Conservation (phyloP, 2,797 vertebrate genomes). For the Sternarchorhynchus goeldii region DNA sequence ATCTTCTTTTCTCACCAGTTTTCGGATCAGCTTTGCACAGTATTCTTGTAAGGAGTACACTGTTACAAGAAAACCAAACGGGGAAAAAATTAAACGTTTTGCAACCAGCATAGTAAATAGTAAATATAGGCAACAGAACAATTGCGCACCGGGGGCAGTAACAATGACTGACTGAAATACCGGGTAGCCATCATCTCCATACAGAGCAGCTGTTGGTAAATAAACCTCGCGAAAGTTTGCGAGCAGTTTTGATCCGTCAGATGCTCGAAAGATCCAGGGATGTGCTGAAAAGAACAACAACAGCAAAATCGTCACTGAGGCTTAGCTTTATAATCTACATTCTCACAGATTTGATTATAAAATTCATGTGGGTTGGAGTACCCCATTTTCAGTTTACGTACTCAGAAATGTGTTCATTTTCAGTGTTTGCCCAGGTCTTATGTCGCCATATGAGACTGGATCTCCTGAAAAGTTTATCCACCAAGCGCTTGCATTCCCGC, state of each 20-base stretch:
- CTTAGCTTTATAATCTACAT: too few relatives aligned
- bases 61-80: slow-evolving; percentile 19
- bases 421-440: slow-evolving; percentile 32
- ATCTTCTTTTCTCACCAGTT: slow-evolving; percentile 50
- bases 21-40: slow-evolving; percentile 50
- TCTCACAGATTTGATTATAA: too few relatives aligned
- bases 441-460: slow-evolving; percentile 58
- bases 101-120: too few relatives aligned
- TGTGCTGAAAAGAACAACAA: slow-evolving; percentile 45
- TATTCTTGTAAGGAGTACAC: slow-evolving; percentile 54
- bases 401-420: slow-evolving; percentile 55
- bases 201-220: slow-evolving; percentile 44
- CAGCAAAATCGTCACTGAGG: background rate
- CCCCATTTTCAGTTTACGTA: slow-evolving; percentile 28
- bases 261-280: slow-evolving; percentile 57
- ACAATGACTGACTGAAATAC: slow-evolving; percentile 29
- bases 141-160: slow-evolving; percentile 48
- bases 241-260: slow-evolving; percentile 48
- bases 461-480: slow-evolving; percentile 56
- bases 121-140: background rate
- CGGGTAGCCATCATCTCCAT: slow-evolving; percentile 6
- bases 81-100: background rate
- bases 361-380: background rate
- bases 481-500: slow-evolving; percentile 36
- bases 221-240: slow-evolving; percentile 51